phyloP scores from a whole-genome alignment of 2,113 vertebrate species.

The Romanogobio albipinnatus region DNA sequence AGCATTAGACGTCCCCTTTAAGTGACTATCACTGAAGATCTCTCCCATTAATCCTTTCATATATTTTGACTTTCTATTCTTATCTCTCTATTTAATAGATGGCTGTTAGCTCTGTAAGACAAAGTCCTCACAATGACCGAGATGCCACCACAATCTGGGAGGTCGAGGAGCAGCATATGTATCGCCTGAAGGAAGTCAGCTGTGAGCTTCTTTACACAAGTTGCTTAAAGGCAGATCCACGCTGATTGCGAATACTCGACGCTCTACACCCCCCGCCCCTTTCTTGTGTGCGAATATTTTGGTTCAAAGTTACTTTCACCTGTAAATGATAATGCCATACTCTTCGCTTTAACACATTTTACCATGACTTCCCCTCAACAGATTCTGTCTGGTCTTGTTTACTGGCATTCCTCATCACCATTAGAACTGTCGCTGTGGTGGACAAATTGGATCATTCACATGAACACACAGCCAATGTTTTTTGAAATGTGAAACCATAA shows the following conservation, averaged over 20 bases:
- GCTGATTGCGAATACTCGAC: neutral
- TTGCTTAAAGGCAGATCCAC: neutral
- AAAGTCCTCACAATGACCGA: neutral
- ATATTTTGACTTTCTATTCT: neutral
- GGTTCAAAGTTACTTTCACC: neutral
- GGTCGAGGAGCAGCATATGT: neutral
- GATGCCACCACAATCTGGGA: neutral
- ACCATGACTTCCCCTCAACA: neutral
- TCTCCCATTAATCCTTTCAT: neutral
- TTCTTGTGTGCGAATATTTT: neutral
- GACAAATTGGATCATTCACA: neutral
- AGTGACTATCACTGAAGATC: neutral
- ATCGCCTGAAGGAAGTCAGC: neutral
- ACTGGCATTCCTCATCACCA: neutral
- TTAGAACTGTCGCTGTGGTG: neutral
- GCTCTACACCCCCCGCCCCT: neutral
- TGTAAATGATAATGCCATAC: neutral
- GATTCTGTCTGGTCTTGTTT: neutral
- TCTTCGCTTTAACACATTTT: neutral
- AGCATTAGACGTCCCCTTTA: no score
- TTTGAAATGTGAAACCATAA: neutral
- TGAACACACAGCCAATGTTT: neutral
- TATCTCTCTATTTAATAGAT: neutral
- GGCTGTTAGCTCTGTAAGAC: neutral
- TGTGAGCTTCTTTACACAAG: conserved; percentile 10